phyloP scores from a whole-genome alignment of 2,888 invertebrate species.

The Nemotelus pantherinus region DNA sequence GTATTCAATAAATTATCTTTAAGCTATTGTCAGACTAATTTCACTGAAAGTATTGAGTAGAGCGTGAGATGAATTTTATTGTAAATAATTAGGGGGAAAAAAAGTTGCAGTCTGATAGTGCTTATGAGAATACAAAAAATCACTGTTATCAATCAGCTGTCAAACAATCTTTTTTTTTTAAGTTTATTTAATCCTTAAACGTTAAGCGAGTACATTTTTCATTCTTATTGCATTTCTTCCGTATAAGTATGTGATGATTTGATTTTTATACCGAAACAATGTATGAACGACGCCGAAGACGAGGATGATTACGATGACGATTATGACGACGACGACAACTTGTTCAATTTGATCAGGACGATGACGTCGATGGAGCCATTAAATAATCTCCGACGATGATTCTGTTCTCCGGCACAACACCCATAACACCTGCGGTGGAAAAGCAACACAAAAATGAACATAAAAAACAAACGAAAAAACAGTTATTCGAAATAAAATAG shows the following conservation, averaged over 20 bases:
- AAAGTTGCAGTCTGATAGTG: too few species aligned
- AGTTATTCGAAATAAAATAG: conserved; percentile 38
- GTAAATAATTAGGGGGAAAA: too few species aligned
- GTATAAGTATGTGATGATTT: neutral
- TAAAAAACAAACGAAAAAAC: conserved; percentile 43
- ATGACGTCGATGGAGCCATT: conserved; percentile 68
- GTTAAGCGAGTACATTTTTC: conserved; percentile 1
- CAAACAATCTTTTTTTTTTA: neutral
- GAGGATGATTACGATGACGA: too few species aligned
- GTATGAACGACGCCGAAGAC: too few species aligned
- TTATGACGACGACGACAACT: conserved; percentile 44
- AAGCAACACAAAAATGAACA: conserved; percentile 59
- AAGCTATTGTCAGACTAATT: too few species aligned
- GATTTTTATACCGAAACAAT: too few species aligned
- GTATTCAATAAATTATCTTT: too few species aligned
- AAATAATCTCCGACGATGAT: conserved; percentile 73
- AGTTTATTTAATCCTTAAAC: neutral
- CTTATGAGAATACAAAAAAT: too few species aligned
- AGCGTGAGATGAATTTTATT: too few species aligned
- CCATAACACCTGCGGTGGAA: conserved; percentile 71
- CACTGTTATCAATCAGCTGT: too few species aligned
- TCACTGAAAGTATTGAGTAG: too few species aligned
- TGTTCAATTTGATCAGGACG: conserved; percentile 53
- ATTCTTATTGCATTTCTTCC: neutral
- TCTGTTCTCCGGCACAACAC: conserved; percentile 73